Evolutionary conservation across 1,140 invertebrate genomes (phyloP), one percentile per base, ranked within the genome.

Genomic region (Delia radicum): DNA sequence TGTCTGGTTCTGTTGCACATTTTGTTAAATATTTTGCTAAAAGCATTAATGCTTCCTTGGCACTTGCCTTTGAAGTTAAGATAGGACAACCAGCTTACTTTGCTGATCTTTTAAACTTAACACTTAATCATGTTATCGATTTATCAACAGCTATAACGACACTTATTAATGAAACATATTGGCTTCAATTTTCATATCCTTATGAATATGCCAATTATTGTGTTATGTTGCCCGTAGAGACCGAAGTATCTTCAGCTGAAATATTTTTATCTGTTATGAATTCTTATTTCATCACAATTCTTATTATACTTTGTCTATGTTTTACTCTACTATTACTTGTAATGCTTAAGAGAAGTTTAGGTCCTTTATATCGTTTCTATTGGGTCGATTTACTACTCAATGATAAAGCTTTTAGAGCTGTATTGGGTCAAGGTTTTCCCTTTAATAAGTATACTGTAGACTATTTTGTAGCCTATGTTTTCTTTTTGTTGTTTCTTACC

Each of bases 201-300:
- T 82, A 78, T 12, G 83, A 85, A 33, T 79, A 79, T n/a, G 28
- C 79, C 63, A 77, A 81, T 29, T 85, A 78, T 77, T 85, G 83
- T 28, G 21, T 85, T 0, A 80, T 83, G 81, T 27, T 83, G 74
- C 83, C 83, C 0, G 65, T 85, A 5, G 83, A 85, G 71, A 62
- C 81, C 0, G 81, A 83, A 75, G 76, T 85, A 55, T 55, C 48
- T 3, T 8, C 24, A 18, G 7, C n/a, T n/a, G 48, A 55, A 24
- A 55, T 55, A 21, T 55, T 55, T 21, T 3, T 55, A 21, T n/a
- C 48, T 4, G 48, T 55, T 21, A 21, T 55, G 24, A 55, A 55
- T 55, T 18, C 18, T 6, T 55, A 55, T 55, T 55, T 55, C n/a
- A 5, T 55, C 8, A 2, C 7, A 7, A 55, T 21, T 7, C 6